Percentiles rank a stretch among this genome's conserved stretches.
These are phyloP conservation scores for Amphilophus citrinellus DNA, from an alignment of 2,113 vertebrate species.

Conservation along the genomic window DNA sequence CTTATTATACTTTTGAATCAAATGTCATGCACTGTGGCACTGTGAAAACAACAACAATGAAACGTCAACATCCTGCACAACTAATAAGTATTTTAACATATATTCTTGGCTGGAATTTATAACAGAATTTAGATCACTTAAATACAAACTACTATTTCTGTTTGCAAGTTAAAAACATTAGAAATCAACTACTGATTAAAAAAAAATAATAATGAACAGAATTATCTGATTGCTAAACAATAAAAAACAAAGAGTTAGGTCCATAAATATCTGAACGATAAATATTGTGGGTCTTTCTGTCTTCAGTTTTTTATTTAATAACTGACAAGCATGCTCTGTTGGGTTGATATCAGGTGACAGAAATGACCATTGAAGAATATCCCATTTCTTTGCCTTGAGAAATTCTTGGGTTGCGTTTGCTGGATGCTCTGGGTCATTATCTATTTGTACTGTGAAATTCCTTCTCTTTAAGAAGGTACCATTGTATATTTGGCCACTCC, in stretches of 20 bases:
- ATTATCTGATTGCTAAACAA: background rate
- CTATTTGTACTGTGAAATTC: background rate
- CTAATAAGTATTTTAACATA: too few species aligned
- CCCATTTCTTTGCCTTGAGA: background rate
- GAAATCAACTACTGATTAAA: background rate
- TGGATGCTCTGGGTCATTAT: background rate
- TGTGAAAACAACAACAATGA: background rate
- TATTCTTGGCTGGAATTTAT: too few species aligned
- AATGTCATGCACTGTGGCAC: background rate
- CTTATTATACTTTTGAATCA: background rate
- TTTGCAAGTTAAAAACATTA: background rate
- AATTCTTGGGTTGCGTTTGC: rapidly evolving
- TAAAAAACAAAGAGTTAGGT: background rate
- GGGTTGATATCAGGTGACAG: background rate
- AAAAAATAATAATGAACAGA: background rate
- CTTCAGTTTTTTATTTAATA: background rate
- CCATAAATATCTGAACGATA: background rate
- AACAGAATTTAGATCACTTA: background rate
- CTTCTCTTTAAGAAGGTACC: too few species aligned
- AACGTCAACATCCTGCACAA: background rate
- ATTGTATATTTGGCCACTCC: background rate
- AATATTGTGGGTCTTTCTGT: background rate
- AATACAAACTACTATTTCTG: background rate
- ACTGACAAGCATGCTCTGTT: background rate
- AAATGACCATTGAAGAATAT: background rate